Evolutionary conservation across 2,888 invertebrate species (phyloP).

Genomic region (Epistrophe grossulariae): DNA sequence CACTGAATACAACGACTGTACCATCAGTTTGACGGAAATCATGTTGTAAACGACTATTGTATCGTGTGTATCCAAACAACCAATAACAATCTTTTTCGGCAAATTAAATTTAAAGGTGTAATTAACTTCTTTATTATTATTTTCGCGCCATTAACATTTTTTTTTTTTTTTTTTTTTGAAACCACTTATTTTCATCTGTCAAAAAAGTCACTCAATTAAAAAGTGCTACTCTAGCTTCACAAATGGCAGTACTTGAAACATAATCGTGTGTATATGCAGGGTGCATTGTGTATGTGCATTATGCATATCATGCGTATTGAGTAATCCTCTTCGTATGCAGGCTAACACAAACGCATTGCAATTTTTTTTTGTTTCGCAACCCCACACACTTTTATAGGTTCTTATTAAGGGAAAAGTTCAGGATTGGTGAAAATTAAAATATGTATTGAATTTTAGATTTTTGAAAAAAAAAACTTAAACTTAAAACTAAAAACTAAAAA

Average conservation of each 20-base stretch:
- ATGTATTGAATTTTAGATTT: not conserved
- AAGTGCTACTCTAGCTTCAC: constrained; percentile 30
- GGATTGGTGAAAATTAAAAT: not conserved
- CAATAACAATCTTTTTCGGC: not conserved
- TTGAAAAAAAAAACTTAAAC: too few relatives aligned
- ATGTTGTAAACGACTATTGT: too few relatives aligned
- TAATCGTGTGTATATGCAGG: constrained; percentile 16
- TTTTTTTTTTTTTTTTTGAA: constrained; percentile 22
- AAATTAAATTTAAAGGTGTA: not conserved
- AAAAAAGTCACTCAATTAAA: constrained; percentile 37
- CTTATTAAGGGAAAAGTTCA: not conserved
- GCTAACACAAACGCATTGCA: constrained; percentile 4
- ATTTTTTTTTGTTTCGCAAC: constrained; percentile 12
- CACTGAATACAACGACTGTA: too few relatives aligned
- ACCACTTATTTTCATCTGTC: constrained; percentile 23
- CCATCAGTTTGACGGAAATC: too few relatives aligned
- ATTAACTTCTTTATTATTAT: not conserved
- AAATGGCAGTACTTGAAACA: constrained; percentile 31
- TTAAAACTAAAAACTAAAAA: too few relatives aligned
- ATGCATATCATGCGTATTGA: constrained; percentile 33
- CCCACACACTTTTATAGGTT: not conserved
- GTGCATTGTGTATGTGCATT: not conserved
- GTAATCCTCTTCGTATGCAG: constrained; percentile 24
- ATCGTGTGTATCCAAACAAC: too few relatives aligned
- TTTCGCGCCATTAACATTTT: not conserved